phyloP scores from a whole-genome alignment of 2,888 invertebrate species.

The Scelioninae gen. 1 region DNA sequence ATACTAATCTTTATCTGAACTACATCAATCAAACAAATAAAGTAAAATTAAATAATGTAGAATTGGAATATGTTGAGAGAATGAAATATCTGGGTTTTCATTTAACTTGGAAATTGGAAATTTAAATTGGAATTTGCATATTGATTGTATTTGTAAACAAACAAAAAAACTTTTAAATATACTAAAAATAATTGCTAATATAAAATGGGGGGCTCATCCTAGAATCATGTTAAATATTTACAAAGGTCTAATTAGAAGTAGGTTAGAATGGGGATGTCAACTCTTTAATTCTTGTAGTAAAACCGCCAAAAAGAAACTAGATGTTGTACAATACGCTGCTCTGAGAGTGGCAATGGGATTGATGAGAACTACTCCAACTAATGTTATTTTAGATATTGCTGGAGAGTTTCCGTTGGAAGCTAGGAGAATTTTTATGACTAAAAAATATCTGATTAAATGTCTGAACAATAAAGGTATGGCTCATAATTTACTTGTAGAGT shows the following conservation, averaged over 20 bases:
- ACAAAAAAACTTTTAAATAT: neutral
- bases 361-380: neutral
- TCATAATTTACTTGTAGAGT: too few relatives aligned
- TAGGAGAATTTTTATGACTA: neutral
- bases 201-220: neutral
- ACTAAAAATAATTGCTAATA: neutral
- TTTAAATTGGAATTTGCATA: neutral
- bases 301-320: neutral
- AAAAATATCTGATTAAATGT: neutral
- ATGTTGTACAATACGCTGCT: neutral
- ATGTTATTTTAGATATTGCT: neutral
- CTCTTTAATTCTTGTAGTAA: neutral
- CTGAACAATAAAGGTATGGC: too few relatives aligned
- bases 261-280: slow-evolving; percentile 21
- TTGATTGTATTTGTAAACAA: neutral
- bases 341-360: neutral
- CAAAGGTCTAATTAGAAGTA: slow-evolving; percentile 4
- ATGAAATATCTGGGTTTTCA: neutral
- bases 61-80: neutral
- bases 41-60: neutral
- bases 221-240: neutral
- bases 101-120: neutral
- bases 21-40: neutral
- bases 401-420: neutral
- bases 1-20: neutral